Base-by-base conservation (phyloP, 2,113 vertebrate genomes). In the Hippocampus barbouri region DNA sequence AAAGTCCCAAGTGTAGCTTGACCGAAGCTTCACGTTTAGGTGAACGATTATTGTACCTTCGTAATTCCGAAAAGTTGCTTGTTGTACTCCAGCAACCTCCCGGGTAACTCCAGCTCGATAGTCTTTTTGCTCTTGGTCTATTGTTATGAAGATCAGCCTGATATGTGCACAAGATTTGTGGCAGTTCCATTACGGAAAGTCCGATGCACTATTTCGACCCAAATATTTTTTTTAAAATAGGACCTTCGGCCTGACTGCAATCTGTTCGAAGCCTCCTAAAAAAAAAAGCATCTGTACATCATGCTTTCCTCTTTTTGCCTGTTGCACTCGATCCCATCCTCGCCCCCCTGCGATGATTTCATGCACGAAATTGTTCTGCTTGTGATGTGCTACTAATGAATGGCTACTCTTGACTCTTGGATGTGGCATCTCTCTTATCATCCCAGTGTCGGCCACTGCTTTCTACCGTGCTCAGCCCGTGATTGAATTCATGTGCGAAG, bases 401-500 rank as follows among this genome's bases (percentile, higher is more conserved):
- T 38, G 41, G n/a, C 51, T 21, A 66, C 63, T 65, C 30, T 30
- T 30, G 40, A 77, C 56, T 72, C 7, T 43, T 45, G 43, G 43
- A 54, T 16, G 12, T 40, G 3, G 4, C 18, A 1, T 67, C 56
- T 77, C 57, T 69, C 68, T 82, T 53, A 68, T 30, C 67, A 25
- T 80, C 27, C 67, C 83, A 99, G 97, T 98, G 78, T 99, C 97
- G 45, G 97, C 97, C 9, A 99, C 97, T 16, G 97, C 97, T 81
- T 99, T 99, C 90, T 99, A 99, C 89, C 94, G 97, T 43, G 97
- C 97, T 69, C 97, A 99, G 90, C 97, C 97, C 45, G 97, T 99
- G 75, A 99, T 98, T 41, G 97, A 99, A 88, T 98, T 99, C 90
- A 99, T 99, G 97, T 99, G 97, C 0, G 97, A 99, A 75, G 97